phyloP scores from a whole-genome alignment of 1,140 invertebrate genomes.

The Aradophagus sp. region DNA sequence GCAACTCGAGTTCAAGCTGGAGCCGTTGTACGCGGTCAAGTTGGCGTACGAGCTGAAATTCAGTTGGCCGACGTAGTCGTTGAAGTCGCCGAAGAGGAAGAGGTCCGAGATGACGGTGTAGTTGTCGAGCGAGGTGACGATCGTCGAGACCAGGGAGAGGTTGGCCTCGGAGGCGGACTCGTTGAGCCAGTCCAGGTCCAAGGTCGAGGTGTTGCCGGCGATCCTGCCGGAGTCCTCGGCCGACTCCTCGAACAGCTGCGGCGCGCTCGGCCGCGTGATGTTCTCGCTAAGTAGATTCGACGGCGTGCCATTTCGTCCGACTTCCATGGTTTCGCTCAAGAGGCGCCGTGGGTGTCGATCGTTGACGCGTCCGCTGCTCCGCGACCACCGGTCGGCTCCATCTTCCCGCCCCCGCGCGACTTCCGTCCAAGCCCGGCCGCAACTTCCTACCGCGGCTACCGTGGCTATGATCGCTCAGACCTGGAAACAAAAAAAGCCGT shows the following conservation, averaged over 20 bases:
- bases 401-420: too few relatives aligned
- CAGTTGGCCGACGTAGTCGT: constrained; percentile 68
- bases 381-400: constrained; percentile 15
- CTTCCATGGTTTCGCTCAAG: constrained; percentile 46
- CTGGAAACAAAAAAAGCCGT: too few relatives aligned
- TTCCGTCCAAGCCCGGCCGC: too few relatives aligned
- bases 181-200: constrained; percentile 58
- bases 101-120: constrained; percentile 69
- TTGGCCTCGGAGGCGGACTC: constrained; percentile 43
- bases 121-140: constrained; percentile 62
- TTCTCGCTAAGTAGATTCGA: constrained; percentile 45
- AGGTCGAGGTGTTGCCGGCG: constrained; percentile 12
- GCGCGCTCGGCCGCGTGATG: constrained; percentile 31
- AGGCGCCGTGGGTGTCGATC: constrained; percentile 30
- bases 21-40: constrained; percentile 64
- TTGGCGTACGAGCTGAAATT: constrained; percentile 70
- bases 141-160: constrained; percentile 37
- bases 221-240: constrained; percentile 22
- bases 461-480: too few relatives aligned
- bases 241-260: constrained; percentile 23
- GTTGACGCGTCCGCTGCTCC: constrained; percentile 20
- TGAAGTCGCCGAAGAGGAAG: constrained; percentile 71
- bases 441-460: too few relatives aligned
- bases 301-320: constrained; percentile 44
- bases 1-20: constrained; percentile 61